Percentiles rank a stretch among this genome's conserved stretches.
These are phyloP conservation scores for Dusona sp. DNA, from an alignment of 2,888 invertebrate genomes.

Conservation along the genomic window DNA sequence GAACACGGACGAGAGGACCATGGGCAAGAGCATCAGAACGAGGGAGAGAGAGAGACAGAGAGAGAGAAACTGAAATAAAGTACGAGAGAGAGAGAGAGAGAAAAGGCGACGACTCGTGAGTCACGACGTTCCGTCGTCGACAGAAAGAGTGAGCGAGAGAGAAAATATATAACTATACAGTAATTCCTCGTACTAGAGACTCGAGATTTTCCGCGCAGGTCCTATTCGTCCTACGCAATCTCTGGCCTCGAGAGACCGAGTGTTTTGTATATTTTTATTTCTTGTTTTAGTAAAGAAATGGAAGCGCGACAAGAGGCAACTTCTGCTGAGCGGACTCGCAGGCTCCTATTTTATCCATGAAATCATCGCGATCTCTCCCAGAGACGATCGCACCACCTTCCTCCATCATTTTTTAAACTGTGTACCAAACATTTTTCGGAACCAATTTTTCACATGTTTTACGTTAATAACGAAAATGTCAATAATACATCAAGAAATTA, in stretches of 20 bases:
- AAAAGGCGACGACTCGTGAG: conserved; percentile 73
- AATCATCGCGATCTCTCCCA: background rate
- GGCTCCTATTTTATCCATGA: conserved; percentile 18
- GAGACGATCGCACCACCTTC: background rate
- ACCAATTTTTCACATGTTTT: background rate
- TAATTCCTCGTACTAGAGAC: conserved; percentile 57
- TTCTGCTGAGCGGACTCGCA: background rate
- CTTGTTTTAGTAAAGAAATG: conserved; percentile 33
- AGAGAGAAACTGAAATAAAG: conserved; percentile 66
- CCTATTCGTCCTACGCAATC: conserved; percentile 58
- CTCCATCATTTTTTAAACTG: background rate
- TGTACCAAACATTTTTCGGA: background rate
- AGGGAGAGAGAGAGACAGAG: conserved; percentile 64
- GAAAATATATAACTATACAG: conserved; percentile 54
- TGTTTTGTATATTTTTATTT: background rate
- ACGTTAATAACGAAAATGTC: background rate
- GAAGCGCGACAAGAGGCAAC: background rate
- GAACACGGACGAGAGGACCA: conserved; percentile 51
- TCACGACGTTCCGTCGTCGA: conserved; percentile 76
- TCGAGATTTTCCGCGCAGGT: conserved; percentile 59
- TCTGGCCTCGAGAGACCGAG: conserved; percentile 27
- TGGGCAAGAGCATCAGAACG: conserved; percentile 35
- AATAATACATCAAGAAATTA: background rate
- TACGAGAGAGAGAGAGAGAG: conserved; percentile 56
- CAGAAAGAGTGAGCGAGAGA: conserved; percentile 37